Conservation (phyloP, 2,888 invertebrate species). For the Ophonus ardosiacus region DNA sequence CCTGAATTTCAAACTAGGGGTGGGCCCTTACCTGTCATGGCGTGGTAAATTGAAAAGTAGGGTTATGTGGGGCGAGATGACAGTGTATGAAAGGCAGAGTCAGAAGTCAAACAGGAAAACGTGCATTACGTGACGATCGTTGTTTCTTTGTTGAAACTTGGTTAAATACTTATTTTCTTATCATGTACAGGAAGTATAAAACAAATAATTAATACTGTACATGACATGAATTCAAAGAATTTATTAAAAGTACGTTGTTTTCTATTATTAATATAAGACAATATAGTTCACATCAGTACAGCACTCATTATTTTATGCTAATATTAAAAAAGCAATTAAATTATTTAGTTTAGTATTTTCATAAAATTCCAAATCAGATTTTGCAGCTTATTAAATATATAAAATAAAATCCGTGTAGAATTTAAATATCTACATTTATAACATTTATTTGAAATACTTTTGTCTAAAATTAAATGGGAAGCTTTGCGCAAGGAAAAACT, state of each 20-base stretch:
- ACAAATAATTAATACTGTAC: background rate
- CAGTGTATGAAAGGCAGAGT: background rate
- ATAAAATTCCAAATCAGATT: too few relatives aligned
- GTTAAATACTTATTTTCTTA: background rate
- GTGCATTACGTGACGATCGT: background rate
- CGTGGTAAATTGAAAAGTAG: background rate
- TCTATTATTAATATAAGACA: background rate
- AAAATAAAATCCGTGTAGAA: too few relatives aligned
- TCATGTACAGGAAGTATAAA: background rate
- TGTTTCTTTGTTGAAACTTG: background rate
- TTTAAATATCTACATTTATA: too few relatives aligned
- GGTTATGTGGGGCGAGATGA: background rate
- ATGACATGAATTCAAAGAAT: background rate
- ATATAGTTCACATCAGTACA: background rate
- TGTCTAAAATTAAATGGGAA: too few relatives aligned
- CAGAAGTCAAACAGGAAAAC: background rate
- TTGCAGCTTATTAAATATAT: too few relatives aligned
- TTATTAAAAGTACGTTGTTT: background rate
- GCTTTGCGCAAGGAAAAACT: too few relatives aligned
- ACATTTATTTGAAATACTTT: too few relatives aligned
- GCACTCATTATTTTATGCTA: background rate
- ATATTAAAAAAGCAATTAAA: background rate
- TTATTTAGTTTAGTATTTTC: too few relatives aligned
- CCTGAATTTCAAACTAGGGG: background rate
- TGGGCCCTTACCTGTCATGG: background rate